These are phyloP conservation scores for Drosophila navojoa DNA, from an alignment of 1,140 invertebrate species.

Conservation along the genomic window DNA sequence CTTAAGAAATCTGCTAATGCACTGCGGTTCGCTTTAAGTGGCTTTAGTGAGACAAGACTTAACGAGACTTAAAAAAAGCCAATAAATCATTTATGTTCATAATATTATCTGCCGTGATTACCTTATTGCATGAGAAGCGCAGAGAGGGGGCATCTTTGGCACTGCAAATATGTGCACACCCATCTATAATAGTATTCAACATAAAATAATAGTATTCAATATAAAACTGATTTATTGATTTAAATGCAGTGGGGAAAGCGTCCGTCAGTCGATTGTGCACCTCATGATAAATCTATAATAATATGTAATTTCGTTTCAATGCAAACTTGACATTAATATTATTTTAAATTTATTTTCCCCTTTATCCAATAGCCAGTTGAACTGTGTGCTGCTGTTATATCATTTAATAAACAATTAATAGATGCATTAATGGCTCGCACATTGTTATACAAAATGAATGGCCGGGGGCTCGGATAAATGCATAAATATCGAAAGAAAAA, in stretches of 20 bases:
- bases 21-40: slow-evolving; percentile 63
- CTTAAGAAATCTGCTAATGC: slow-evolving; percentile 30
- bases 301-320: slow-evolving; percentile 1
- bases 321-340: not conserved
- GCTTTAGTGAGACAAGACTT: slow-evolving; percentile 51
- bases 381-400: not conserved
- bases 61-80: not conserved
- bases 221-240: not conserved
- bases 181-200: no score
- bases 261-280: not conserved
- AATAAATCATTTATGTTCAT: no score
- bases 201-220: no score
- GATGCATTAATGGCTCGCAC: slow-evolving; percentile 9
- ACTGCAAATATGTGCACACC: no score
- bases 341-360: not conserved
- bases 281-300: not conserved
- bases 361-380: not conserved
- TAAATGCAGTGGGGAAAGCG: not conserved
- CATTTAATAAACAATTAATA: slow-evolving; percentile 9
- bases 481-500: slow-evolving; percentile 19
- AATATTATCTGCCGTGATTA: no score
- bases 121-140: no score
- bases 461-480: slow-evolving; percentile 1
- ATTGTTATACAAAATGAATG: slow-evolving; percentile 18
- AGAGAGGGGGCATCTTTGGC: no score